These are phyloP conservation scores for Nemotelus pantherinus DNA, from an alignment of 2,888 invertebrate genomes.

Conservation along the genomic window DNA sequence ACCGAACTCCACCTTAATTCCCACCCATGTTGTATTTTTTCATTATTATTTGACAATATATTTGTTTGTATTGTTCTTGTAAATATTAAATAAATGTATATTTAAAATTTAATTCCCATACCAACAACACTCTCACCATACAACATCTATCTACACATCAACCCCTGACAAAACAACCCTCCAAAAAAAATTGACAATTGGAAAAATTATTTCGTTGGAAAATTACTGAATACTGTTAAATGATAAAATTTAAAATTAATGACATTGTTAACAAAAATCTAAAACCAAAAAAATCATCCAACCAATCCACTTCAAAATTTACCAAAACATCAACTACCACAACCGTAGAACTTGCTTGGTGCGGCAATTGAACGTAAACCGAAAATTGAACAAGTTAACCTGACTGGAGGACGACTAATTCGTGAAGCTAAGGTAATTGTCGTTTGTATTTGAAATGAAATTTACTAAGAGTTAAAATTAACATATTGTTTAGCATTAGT, in stretches of 20 bases:
- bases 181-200: constrained; percentile 19
- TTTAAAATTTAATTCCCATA: constrained; percentile 45
- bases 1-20: too few relatives aligned
- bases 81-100: constrained; percentile 47
- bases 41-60: constrained; percentile 25
- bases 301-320: constrained; percentile 21
- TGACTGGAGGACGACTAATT: constrained; percentile 93
- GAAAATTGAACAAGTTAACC: constrained; percentile 94
- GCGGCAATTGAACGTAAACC: constrained; percentile 92
- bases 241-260: background rate
- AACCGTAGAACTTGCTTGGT: constrained; percentile 85
- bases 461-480: constrained; percentile 40
- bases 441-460: constrained; percentile 62
- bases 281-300: constrained; percentile 42
- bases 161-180: constrained; percentile 8
- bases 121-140: constrained; percentile 32
- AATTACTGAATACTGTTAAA: constrained; percentile 23
- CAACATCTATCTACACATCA: constrained; percentile 30
- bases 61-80: constrained; percentile 46
- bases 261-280: constrained; percentile 23
- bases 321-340: constrained; percentile 37
- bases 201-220: constrained; percentile 20
- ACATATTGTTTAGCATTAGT: constrained; percentile 22
- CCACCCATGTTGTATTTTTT: background rate
- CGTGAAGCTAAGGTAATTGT: constrained; percentile 93